These are phyloP conservation scores for Lucifuga dentata DNA, from an alignment of 2,113 vertebrate genomes.

Conservation along the genomic window DNA sequence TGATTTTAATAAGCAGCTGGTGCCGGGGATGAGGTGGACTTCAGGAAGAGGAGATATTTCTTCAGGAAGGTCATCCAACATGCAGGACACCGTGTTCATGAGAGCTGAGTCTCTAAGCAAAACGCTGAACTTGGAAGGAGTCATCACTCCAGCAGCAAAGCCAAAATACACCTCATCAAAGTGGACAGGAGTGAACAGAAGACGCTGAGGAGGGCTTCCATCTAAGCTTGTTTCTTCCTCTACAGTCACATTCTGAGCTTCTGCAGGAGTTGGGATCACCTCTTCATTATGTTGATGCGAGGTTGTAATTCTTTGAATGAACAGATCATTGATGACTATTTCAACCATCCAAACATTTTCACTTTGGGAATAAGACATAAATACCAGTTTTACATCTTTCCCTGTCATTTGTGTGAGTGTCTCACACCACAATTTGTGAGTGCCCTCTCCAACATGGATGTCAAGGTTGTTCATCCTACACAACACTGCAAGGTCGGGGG, in stretches of 20 bases:
- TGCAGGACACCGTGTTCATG: conserved; percentile 77
- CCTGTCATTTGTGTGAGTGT: conserved; percentile 59
- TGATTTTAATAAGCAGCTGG: conserved; percentile 82
- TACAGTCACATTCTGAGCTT: neutral
- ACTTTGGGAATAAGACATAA: conserved; percentile 72
- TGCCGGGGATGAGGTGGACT: conserved; percentile 76
- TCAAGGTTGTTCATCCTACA: conserved; percentile 79
- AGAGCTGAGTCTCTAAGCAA: conserved; percentile 82
- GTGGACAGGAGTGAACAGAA: conserved; percentile 72
- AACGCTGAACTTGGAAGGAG: conserved; percentile 87
- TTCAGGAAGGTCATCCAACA: conserved; percentile 81
- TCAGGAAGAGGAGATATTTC: conserved; percentile 74
- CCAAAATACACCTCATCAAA: conserved; percentile 73
- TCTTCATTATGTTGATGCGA: conserved; percentile 5
- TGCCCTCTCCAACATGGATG: conserved; percentile 38
- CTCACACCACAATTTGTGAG: conserved; percentile 45
- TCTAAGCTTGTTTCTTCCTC: neutral
- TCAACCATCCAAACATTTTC: conserved; percentile 82
- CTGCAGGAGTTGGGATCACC: neutral
- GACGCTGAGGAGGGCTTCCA: conserved; percentile 15
- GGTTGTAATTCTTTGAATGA: conserved; percentile 51
- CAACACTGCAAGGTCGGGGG: conserved; percentile 80
- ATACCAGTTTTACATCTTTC: conserved; percentile 77
- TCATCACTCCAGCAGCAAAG: conserved; percentile 78
- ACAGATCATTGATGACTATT: conserved; percentile 69